These are phyloP conservation scores for Piezodorus guildinii DNA, from an alignment of 1,140 invertebrate species.

Conservation along the genomic window DNA sequence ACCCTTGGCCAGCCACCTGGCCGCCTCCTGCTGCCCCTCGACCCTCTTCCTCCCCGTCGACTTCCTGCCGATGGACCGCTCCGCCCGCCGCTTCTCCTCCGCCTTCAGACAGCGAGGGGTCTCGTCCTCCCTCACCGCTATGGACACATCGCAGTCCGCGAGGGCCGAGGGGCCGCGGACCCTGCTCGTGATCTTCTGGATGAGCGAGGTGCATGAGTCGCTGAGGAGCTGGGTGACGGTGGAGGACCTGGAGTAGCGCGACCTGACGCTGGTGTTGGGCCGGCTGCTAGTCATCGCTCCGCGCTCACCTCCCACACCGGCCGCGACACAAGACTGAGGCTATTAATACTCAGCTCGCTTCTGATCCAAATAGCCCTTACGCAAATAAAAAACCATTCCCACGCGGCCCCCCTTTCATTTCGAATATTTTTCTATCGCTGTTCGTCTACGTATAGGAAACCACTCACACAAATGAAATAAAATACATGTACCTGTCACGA, in stretches of 20 bases:
- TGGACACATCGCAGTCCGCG: neutral
- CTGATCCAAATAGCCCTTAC: neutral
- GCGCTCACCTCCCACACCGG: constrained; percentile 7
- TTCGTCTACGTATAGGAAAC: neutral
- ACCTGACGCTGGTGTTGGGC: constrained; percentile 8
- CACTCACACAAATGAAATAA: neutral
- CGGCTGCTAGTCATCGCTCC: neutral
- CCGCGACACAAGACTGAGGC: constrained; percentile 3
- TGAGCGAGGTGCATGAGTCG: constrained; percentile 69
- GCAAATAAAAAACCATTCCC: neutral
- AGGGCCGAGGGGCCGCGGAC: constrained; percentile 52
- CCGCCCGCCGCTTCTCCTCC: constrained; percentile 24
- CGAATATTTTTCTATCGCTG: neutral
- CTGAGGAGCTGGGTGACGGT: constrained; percentile 71
- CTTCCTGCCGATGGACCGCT: constrained; percentile 12
- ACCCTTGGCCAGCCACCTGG: neutral
- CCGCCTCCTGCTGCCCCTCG: neutral
- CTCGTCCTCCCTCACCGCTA: neutral
- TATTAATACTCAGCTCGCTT: constrained; percentile 24
- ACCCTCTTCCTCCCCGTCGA: constrained; percentile 2
- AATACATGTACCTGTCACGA: neutral
- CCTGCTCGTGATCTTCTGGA: constrained; percentile 59
- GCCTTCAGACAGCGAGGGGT: neutral
- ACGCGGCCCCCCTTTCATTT: neutral
- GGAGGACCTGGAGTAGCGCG: constrained; percentile 53